Evolutionary conservation across 2,888 invertebrate genomes (phyloP).

Genomic region (Tineola bisselliella): DNA sequence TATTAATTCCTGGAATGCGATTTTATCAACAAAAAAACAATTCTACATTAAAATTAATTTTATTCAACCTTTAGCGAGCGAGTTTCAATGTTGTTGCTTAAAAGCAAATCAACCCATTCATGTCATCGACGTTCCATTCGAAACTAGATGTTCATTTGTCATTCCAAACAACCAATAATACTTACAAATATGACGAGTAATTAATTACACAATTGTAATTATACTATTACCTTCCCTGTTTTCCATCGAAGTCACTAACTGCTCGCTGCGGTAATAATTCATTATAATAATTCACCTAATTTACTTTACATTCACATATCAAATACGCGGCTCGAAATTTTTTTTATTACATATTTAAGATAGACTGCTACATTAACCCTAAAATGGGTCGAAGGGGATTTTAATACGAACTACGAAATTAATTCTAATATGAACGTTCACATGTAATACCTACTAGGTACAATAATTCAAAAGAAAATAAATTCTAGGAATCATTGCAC

Average conservation of each 20-base stretch:
- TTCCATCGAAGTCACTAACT: constrained; percentile 42
- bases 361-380: constrained; percentile 58
- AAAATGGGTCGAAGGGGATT: constrained; percentile 54
- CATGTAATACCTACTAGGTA: constrained; percentile 29
- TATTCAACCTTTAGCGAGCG: constrained; percentile 62
- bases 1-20: constrained; percentile 14
- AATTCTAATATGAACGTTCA: constrained; percentile 22
- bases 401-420: constrained; percentile 26
- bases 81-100: constrained; percentile 18
- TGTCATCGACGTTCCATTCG: constrained; percentile 29
- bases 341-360: constrained; percentile 39
- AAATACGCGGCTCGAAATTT: constrained; percentile 67
- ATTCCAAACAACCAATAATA: constrained; percentile 57
- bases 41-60: constrained; percentile 23
- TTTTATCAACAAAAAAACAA: background rate
- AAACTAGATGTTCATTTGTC: constrained; percentile 35
- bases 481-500: constrained; percentile 32
- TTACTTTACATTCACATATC: constrained; percentile 65
- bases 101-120: background rate
- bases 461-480: constrained; percentile 23
- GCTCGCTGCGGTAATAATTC: constrained; percentile 48
- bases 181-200: constrained; percentile 59
- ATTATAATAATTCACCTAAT: constrained; percentile 55
- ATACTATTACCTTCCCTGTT: constrained; percentile 64
- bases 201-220: constrained; percentile 57